Evolutionary conservation across 2,888 invertebrate genomes (phyloP), one percentile per base, ranked within the genome.

Genomic region (Micoletzkya japonica): DNA sequence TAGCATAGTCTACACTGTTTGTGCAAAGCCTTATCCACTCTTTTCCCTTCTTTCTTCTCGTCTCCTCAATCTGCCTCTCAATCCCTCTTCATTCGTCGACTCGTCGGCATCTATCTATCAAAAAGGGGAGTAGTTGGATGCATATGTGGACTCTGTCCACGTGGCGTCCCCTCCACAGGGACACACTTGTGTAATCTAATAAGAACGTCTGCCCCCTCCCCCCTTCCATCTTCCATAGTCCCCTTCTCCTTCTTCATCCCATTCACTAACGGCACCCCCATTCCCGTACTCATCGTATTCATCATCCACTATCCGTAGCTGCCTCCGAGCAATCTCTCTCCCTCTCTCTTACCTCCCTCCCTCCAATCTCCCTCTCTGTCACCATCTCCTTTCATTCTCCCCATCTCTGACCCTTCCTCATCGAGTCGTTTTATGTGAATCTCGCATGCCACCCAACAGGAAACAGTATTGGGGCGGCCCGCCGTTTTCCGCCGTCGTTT

Each of bases 361-460:
- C 32, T 44, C 44, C 20, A n/a, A 39, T n/a, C 4, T 14, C 24
- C 14, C n/a, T 52, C 52, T n/a, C 7, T n/a, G 6, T n/a, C n/a
- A n/a, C n/a, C n/a, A n/a, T n/a, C n/a, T n/a, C n/a, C n/a, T n/a
- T n/a, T n/a, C n/a, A n/a, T n/a, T n/a, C n/a, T n/a, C n/a, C n/a
- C n/a, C n/a, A 6, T 52, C 52, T 52, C 26, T 52, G n/a, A n/a
- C 60, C 32, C 39, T 60, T 20, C 7, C 61, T 32, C 61, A 28
- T 26, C 32, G 49, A 32, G 50, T 32, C 24, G 49, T 50, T 63
- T 49, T 63, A 63, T 26, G 32, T 50, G 63, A 63, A 63, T 63
- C 63, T 63, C 50, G 63, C 63, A 63, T 63, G 63, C 24, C 52
- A 52, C 49, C 44, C 63, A 63, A 63, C 63, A 63, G 63, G 63